These are phyloP conservation scores for Drosophila anomalipes DNA, from an alignment of 2,888 invertebrate species.

Conservation along the genomic window DNA sequence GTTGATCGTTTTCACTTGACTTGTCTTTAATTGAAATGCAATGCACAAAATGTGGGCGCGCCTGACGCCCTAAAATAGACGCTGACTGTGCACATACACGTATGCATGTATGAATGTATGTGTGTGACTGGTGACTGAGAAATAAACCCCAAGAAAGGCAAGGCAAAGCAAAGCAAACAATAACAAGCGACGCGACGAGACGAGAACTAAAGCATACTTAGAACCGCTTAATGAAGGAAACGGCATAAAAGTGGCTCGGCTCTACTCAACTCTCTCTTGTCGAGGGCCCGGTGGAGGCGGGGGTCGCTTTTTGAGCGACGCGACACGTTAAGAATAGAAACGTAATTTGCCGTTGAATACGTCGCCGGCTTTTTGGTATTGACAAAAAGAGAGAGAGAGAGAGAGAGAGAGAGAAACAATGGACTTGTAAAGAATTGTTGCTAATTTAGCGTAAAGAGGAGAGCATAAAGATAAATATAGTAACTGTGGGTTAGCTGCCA, in stretches of 20 bases:
- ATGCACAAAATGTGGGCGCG: constrained; percentile 52
- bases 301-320: constrained; percentile 26
- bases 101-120: constrained; percentile 1
- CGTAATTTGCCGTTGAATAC: constrained; percentile 38
- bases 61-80: constrained; percentile 32
- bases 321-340: constrained; percentile 36
- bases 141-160: constrained; percentile 20
- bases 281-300: neutral
- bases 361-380: constrained; percentile 28
- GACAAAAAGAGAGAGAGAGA: constrained; percentile 1
- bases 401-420: neutral
- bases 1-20: neutral
- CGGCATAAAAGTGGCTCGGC: constrained; percentile 55
- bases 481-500: neutral
- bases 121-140: constrained; percentile 6
- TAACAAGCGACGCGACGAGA: constrained; percentile 18
- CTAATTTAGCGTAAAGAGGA: constrained; percentile 31
- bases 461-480: neutral
- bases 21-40: constrained; percentile 59
- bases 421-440: constrained; percentile 26
- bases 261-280: constrained; percentile 30
- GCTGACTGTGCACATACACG: constrained; percentile 56
- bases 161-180: constrained; percentile 43
- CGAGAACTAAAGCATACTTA: constrained; percentile 60
- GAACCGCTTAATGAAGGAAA: constrained; percentile 71